phyloP scores from a whole-genome alignment of 2,888 invertebrate genomes.

The Zygaena filipendulae region DNA sequence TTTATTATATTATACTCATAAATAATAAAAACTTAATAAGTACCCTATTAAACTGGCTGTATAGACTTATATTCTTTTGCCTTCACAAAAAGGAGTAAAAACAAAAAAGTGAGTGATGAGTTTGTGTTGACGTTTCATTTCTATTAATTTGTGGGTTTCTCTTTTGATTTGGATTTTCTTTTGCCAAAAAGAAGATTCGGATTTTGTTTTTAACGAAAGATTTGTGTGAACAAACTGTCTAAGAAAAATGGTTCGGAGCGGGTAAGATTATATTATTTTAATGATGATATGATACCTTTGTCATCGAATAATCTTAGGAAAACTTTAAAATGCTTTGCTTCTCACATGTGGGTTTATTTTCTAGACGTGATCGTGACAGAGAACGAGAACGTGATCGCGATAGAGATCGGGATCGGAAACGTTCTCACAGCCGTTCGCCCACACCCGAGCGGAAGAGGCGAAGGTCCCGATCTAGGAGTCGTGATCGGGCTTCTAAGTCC shows the following conservation, averaged over 20 bases:
- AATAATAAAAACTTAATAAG: no score
- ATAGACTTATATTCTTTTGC: no score
- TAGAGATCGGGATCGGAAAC: slow-evolving; percentile 57
- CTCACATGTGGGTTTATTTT: slow-evolving; percentile 8
- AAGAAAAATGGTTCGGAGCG: slow-evolving; percentile 51
- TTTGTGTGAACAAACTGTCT: no score
- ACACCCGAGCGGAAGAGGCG: slow-evolving; percentile 68
- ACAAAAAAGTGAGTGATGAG: no score
- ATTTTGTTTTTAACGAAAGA: no score
- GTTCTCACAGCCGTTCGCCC: slow-evolving; percentile 70
- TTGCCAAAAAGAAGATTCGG: no score
- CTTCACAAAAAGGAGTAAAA: no score
- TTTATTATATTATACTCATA: no score
- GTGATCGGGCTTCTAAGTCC: slow-evolving; percentile 69
- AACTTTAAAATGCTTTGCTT: not conserved
- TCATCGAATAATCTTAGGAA: not conserved
- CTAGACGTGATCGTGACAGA: slow-evolving; percentile 50
- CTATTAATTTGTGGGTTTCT: no score
- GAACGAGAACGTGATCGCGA: slow-evolving; percentile 59
- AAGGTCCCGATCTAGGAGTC: slow-evolving; percentile 68
- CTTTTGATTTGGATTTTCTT: no score
- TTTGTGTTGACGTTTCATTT: no score
- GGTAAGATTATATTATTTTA: slow-evolving; percentile 35
- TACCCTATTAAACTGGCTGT: no score
- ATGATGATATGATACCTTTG: not conserved